Evolutionary conservation across 2,888 invertebrate species (phyloP), one percentile per base, ranked within the genome.

Genomic region (Gastracanthus pulcherrimus): DNA sequence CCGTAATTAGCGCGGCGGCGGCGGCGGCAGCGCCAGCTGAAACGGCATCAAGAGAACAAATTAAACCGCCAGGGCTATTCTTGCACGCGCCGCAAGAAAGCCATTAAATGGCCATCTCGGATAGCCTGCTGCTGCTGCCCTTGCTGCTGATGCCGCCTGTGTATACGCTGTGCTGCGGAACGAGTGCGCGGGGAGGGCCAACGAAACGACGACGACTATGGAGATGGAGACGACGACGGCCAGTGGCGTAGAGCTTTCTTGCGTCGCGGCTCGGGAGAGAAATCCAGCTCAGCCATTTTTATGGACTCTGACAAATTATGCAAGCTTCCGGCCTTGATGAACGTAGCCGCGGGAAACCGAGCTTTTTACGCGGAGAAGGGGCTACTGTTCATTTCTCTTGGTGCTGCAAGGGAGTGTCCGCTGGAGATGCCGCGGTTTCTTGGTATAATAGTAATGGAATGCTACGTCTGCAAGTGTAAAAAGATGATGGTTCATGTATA

Each of bases 1-100:
- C 76, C 45, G 80, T 82, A 82, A 82, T 82, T 80, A 82, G 82
- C 69, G 74, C 72, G 38, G 71, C 64, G 58, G 62, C 36, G 66
- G 62, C n/a, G n/a, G n/a, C n/a, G n/a, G n/a, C n/a, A n/a, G n/a
- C n/a, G n/a, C n/a, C n/a, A n/a, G n/a, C n/a, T n/a, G n/a, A 77
- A 48, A 55, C 64, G 70, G 74, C 64, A 82, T 78, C 76, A 60
- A 55, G 51, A 45, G 74, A 66, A 79, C 70, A 48, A 79, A 82
- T 76, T 79, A 75, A 78, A 82, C 69, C 69, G 45, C 72, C 78
- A 41, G 23, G 55, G 66, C 78, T 64, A 75, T 78, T 78, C 78
- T 75, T 78, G 77, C 19, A 69, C 36, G 45, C 62, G 64, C 69
- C 41, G 67, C 80, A 76, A 82, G 82, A 76, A 76, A 76, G 74